Conservation (phyloP, 1,140 invertebrate species). For the Tetramorium parvispinum region DNA sequence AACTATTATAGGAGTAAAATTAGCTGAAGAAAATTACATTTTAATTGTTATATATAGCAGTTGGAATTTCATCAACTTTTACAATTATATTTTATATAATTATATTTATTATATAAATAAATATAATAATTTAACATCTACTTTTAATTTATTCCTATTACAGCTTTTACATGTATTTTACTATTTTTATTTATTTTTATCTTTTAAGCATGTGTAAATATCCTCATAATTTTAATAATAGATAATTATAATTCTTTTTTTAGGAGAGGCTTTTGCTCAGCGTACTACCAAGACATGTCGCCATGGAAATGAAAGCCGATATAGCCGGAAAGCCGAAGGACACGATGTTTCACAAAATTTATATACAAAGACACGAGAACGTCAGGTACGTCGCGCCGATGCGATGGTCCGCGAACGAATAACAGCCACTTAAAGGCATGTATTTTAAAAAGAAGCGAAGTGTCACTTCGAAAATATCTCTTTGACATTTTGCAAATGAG, state of each 20-base stretch:
- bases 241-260: constrained; percentile 68
- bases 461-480: background rate
- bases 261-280: constrained; percentile 96
- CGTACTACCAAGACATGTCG: constrained; percentile 97
- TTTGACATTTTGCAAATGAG: constrained; percentile 39
- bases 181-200: background rate
- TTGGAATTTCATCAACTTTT: background rate
- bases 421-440: background rate
- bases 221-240: no score
- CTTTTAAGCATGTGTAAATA: background rate
- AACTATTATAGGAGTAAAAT: background rate
- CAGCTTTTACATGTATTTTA: background rate
- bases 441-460: background rate
- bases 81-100: background rate
- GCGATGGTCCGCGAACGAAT: background rate
- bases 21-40: constrained; percentile 3
- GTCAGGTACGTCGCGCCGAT: constrained; percentile 90
- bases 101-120: background rate
- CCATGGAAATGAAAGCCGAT: constrained; percentile 99
- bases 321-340: constrained; percentile 96
- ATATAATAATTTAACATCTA: background rate
- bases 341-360: constrained; percentile 98
- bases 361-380: constrained; percentile 98
- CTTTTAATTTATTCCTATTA: background rate
- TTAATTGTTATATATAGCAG: background rate